Conservation (phyloP, 2,797 vertebrate genomes). For the Oreochromis mossambicus region DNA sequence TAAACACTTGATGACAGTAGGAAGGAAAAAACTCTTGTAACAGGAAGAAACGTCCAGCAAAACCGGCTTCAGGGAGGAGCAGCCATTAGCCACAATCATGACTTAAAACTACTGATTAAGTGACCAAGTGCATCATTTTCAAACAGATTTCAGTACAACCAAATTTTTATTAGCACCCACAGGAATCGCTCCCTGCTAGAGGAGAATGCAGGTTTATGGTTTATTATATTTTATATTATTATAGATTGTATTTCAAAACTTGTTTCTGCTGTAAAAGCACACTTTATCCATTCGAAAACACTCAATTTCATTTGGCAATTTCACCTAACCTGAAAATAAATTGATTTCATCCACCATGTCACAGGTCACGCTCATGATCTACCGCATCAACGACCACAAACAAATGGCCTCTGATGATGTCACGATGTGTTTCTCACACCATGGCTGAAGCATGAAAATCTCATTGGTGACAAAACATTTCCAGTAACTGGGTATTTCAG, state of each 20-base stretch:
- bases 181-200: neutral
- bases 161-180: neutral
- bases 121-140: neutral
- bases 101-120: neutral
- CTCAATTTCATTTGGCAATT: neutral
- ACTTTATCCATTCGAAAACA: neutral
- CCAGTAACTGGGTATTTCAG: constrained; percentile 4
- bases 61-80: fast-evolving
- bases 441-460: constrained; percentile 26
- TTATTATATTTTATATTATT: neutral
- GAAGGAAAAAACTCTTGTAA: neutral
- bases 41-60: neutral
- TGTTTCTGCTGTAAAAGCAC: neutral
- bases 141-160: neutral
- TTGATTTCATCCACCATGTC: neutral
- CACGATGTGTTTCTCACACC: neutral
- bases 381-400: neutral
- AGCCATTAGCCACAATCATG: neutral
- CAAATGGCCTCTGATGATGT: neutral
- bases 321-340: neutral
- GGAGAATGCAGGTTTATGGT: neutral
- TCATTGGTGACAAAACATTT: constrained; percentile 37
- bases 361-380: neutral
- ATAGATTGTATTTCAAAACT: neutral
- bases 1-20: neutral